Base-by-base conservation (phyloP, 2,888 invertebrate species). In the Dynastes maya region DNA sequence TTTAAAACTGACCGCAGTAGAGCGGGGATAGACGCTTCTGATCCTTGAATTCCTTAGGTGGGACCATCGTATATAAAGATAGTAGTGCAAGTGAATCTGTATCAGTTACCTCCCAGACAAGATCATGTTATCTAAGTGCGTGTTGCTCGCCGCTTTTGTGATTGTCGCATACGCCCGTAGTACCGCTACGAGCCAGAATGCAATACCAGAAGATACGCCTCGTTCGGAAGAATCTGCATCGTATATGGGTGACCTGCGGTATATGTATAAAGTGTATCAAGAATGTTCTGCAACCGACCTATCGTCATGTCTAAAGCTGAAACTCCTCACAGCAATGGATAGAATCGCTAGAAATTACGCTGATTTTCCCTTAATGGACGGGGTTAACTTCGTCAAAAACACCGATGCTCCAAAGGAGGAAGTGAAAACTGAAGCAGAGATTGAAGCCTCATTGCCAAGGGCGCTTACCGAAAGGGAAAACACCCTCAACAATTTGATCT, bases 231-330 rank as follows among this genome's bases (percentile, higher is more conserved):
- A 88, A 68, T 76, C 86, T 13, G 82, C 84, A 85, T 83, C 89
- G 16, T 87, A 91, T 81, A 89, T 94, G 81, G 92, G 93, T 81
- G 95, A 95, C 84, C 88, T 95, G 5, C 92, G 93, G 83, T 91
- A 93, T 84, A 92, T 95, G 82, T 95, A 94, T 85, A 94, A 95
- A 86, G 92, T 95, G 81, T 96, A 96, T 89, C 94, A 94, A 88
- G 95, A 96, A 84, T 96, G 96, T 89, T 91, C 94, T 79, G 92
- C 92, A 75, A 89, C 91, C 80, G 94, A 94, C 82, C 87, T 94
- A 45, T 90, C 93, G 2, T 92, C 94, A 79, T 96, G 96, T 83
- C 90, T 96, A 74, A 96, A 96, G 88, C 89, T 95, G 80, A 96
- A 96, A 86, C 88, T 96, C 72, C 91, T 95, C n/a, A 92, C 94